Conservation (phyloP, 1,140 invertebrate species). For the Aphelenchoides fujianensis region DNA sequence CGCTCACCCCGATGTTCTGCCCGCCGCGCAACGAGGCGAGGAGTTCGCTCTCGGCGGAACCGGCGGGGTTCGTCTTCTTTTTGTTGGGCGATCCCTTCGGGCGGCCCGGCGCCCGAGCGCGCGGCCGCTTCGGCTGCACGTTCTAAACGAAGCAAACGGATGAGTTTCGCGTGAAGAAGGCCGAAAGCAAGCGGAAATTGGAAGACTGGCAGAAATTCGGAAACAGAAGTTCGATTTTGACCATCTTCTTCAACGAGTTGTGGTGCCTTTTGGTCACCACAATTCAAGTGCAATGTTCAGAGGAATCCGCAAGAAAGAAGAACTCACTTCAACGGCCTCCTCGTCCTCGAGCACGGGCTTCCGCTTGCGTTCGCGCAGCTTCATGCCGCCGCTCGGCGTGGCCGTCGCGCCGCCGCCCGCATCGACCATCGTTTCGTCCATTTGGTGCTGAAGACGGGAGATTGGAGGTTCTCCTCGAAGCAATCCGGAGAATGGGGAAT, state of each 20-base stretch:
- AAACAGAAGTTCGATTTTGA: not conserved
- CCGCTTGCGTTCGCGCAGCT: conserved; percentile 18
- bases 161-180: not conserved
- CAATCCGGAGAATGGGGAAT: too few relatives aligned
- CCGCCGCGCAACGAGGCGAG: conserved; percentile 4
- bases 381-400: conserved; percentile 1
- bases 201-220: not conserved
- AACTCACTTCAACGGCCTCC: not conserved
- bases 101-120: not conserved
- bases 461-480: too few relatives aligned
- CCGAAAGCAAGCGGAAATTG: not conserved
- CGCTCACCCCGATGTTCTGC: conserved; percentile 18
- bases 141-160: conserved; percentile 16
- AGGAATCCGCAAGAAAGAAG: not conserved
- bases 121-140: not conserved
- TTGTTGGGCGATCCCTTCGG: conserved; percentile 5
- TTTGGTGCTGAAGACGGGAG: not conserved
- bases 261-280: not conserved
- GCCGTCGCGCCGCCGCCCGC: not conserved
- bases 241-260: not conserved
- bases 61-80: conserved; percentile 5
- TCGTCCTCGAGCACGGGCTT: conserved; percentile 15
- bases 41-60: conserved; percentile 7
- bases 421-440: not conserved
- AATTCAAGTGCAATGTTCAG: not conserved